Conservation (phyloP, 2,113 vertebrate species). For the Prochilodus magdalenae region DNA sequence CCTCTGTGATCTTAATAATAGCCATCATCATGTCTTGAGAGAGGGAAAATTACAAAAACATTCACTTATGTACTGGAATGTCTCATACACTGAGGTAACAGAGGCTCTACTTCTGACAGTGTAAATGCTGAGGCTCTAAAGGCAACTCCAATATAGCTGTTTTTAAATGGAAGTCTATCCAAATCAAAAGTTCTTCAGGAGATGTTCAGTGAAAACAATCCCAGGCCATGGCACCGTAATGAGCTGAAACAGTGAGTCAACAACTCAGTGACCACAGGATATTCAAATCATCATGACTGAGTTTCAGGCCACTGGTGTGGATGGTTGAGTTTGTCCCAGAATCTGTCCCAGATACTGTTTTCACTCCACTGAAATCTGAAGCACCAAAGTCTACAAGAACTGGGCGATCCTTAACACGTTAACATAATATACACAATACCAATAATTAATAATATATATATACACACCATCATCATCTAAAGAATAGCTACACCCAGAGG, state of each 20-base stretch:
- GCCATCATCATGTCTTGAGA: neutral
- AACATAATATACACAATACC: too few species aligned
- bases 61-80: too few species aligned
- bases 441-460: too few species aligned
- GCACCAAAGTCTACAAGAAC: neutral
- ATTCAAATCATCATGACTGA: constrained; percentile 17
- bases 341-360: neutral
- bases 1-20: neutral
- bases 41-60: neutral
- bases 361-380: neutral
- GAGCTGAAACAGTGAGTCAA: neutral
- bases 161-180: too few species aligned
- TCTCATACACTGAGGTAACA: too few species aligned
- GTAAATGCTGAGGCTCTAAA: neutral
- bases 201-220: too few species aligned
- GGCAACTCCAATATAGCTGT: too few species aligned
- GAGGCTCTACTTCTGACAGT: neutral
- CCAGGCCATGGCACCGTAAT: neutral
- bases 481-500: too few species aligned
- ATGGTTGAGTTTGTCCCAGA: neutral
- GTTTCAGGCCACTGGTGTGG: neutral
- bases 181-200: neutral
- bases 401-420: too few species aligned
- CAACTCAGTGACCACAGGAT: neutral
- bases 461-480: too few species aligned